phyloP scores from a whole-genome alignment of 2,113 vertebrate genomes.

The Bufo bufo region DNA sequence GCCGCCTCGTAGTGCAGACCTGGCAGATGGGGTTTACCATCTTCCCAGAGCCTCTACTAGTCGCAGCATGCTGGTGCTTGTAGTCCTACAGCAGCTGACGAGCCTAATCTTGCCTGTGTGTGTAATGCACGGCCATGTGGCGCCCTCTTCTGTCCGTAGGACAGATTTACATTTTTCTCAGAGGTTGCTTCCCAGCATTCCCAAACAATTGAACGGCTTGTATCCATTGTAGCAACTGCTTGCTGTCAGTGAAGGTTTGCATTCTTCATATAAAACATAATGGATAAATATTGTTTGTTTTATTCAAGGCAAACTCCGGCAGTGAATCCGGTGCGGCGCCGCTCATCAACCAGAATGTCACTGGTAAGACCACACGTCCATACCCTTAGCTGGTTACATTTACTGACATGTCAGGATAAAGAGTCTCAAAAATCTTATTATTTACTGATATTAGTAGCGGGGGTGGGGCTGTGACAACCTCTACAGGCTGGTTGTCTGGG shows the following conservation, averaged over 20 bases:
- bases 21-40: background rate
- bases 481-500: too few species aligned
- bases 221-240: background rate
- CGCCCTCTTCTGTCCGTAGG: background rate
- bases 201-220: background rate
- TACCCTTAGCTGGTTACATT: background rate
- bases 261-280: background rate
- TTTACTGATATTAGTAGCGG: background rate
- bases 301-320: slow-evolving; percentile 84
- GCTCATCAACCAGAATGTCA: slow-evolving; percentile 89
- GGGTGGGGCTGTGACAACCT: background rate
- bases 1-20: background rate
- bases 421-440: background rate
- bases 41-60: background rate
- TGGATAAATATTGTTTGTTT: background rate
- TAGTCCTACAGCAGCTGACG: background rate
- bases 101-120: background rate
- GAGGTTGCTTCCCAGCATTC: background rate
- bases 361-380: slow-evolving; percentile 77
- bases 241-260: background rate
- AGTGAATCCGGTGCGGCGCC: slow-evolving; percentile 86
- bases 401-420: background rate
- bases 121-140: background rate
- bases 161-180: too few species aligned
- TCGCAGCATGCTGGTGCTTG: background rate